Base-by-base conservation (phyloP, 2,113 vertebrate genomes). In the Echinops telfairi region DNA sequence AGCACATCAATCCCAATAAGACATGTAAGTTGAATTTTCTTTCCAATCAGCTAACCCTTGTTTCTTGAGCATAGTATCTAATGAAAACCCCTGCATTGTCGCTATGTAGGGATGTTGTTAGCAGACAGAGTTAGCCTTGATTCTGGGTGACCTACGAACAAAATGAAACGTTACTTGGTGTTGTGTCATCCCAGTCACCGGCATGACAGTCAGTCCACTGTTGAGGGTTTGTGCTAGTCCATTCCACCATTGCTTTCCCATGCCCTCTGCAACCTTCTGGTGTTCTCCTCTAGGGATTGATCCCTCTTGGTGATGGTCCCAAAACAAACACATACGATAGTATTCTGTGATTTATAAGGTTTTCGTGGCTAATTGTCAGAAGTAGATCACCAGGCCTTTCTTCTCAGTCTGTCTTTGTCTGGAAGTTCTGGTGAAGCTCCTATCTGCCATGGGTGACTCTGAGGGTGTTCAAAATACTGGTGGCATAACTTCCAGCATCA, bases 1-100 rank as follows among this genome's bases (percentile, higher is more conserved):
- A 99, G 79, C 99, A 99, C 95, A 98, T 99, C 96, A 99, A 99
- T 94, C 99, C 99, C 27, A 99, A 99, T 96, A 98, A 98, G 81
- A 98, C 98, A 33, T 98, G 99, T 99, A 96, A 98, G 99, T 98
- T 70, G 88, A 29, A 29, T 91, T 95, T 90, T 38, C 0, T 33
- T 95, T 96, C 36, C 95, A 31, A 94, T 88, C 62, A 76, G 70
- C 25, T 86, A 19, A 8, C 3, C 31, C 10, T 86, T 79, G 53
- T 40, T 68, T 92, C 83, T 85, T 70, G 83, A 64, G 47, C 81
- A 66, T 38, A 71, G 62, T 71, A 19, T 86, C 40, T 86, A 1
- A 1, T 78, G 57, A 94, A 81, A 81, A 81, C 25, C 25, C 89
- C 64, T 64, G 53, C 31, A 7, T 33, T 94, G 47, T 75, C 94